Evolutionary conservation across 2,113 vertebrate genomes (phyloP), one percentile per base, ranked within the genome.

Genomic region (Aphelocoma coerulescens): DNA sequence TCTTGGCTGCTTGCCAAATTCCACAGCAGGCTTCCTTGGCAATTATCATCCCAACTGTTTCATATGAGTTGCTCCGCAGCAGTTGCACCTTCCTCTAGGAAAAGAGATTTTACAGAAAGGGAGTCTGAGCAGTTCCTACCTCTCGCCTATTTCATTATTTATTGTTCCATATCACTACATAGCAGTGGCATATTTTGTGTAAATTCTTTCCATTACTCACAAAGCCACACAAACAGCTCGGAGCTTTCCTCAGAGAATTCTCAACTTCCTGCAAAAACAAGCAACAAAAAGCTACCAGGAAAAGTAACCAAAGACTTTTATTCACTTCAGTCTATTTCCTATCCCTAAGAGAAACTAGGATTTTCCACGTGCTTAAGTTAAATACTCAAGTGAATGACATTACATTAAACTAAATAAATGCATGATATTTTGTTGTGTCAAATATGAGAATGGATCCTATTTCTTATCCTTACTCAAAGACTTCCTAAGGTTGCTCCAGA

Each of bases 181-280:
- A 91, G 91, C 88, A 84, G 79, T 41, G 81, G 65, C 32, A 16
- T 73, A 74, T 74, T 92, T 95, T 67, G 71, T 93, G 43, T 52
- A 77, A 95, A 94, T 96, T 95, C 88, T 86, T 97, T 92, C 94
- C 91, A 89, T 88, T 86, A 52, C 82, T 96, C 90, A 96, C 72
- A 85, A 85, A 89, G 89, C 65, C 79, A 91, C 55, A 81, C 74
- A 97, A 96, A 92, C 78, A 92, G 94, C 86, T 93, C 14, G 5
- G 51, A 69, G 74, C 81, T 95, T 97, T 95, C 86, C 94, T 96
- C 61, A 27, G 89, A 94, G 90, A 95, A 90, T 96, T 92, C 69
- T 55, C 44, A 54, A 76, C 90, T 96, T 96, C 95, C 97, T 96
- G 90, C 46, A 95, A 97, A 97, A 97, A 93, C 95, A 96, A 93